Percentiles rank a stretch among this genome's conserved stretches.
These are phyloP conservation scores for Zygogramma bicolorata DNA, from an alignment of 2,888 invertebrate species.

Conservation along the genomic window DNA sequence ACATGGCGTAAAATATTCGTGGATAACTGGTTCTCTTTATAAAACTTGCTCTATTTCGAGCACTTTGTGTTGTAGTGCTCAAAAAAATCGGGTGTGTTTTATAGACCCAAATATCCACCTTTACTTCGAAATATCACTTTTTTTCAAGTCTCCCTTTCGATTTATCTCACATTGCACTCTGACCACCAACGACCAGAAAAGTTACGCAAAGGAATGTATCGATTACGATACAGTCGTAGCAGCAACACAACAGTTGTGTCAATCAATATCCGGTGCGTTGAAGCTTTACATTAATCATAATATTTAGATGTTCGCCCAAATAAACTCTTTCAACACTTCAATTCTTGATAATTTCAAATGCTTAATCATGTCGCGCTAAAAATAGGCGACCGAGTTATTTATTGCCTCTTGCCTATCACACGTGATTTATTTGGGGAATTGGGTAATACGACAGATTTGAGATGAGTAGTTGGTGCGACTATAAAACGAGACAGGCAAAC, in stretches of 20 bases:
- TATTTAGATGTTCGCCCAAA: slow-evolving; percentile 60
- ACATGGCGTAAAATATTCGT: too few relatives aligned
- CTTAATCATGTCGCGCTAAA: slow-evolving; percentile 55
- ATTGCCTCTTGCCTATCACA: slow-evolving; percentile 38
- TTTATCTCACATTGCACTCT: background rate
- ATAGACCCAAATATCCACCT: too few relatives aligned
- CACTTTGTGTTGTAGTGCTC: too few relatives aligned
- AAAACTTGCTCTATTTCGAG: too few relatives aligned
- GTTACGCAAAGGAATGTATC: background rate
- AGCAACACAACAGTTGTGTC: slow-evolving; percentile 23
- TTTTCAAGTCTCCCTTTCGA: too few relatives aligned
- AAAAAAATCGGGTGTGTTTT: too few relatives aligned
- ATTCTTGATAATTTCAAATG: slow-evolving; percentile 58
- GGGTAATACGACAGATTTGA: slow-evolving; percentile 2
- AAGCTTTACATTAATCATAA: slow-evolving; percentile 59
- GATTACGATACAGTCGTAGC: background rate
- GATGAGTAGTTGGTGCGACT: background rate
- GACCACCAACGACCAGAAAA: background rate
- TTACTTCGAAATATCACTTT: too few relatives aligned
- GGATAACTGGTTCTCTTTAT: too few relatives aligned
- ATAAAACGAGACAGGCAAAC: background rate
- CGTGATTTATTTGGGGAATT: slow-evolving; percentile 4
- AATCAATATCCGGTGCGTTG: slow-evolving; percentile 38
- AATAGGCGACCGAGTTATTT: slow-evolving; percentile 49
- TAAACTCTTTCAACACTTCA: slow-evolving; percentile 58